Evolutionary conservation across 1,140 invertebrate genomes (phyloP).

Genomic region (Ruditapes philippinarum): DNA sequence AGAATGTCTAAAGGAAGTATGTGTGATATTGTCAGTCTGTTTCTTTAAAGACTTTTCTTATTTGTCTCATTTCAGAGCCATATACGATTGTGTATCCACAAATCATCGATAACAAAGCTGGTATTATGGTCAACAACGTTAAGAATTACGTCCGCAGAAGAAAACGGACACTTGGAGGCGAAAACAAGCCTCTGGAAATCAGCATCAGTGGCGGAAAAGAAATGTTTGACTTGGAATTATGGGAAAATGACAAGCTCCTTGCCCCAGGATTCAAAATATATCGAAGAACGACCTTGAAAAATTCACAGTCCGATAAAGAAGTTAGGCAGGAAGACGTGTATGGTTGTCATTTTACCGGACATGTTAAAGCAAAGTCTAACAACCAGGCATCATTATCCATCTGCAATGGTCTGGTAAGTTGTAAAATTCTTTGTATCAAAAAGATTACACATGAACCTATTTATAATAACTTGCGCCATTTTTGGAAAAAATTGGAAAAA

Average conservation of each 20-base stretch:
- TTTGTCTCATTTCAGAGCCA: slow-evolving; percentile 21
- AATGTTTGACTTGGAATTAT: slow-evolving; percentile 56
- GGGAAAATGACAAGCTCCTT: slow-evolving; percentile 60
- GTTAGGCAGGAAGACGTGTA: slow-evolving; percentile 42
- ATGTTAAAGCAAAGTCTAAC: slow-evolving; percentile 24
- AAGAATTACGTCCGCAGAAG: slow-evolving; percentile 42
- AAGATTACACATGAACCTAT: too few relatives aligned
- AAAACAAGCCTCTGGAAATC: slow-evolving; percentile 62
- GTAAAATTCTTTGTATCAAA: too few relatives aligned
- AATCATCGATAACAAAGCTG: slow-evolving; percentile 38
- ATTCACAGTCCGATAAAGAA: not conserved
- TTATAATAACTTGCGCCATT: too few relatives aligned
- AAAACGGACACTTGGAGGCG: slow-evolving; percentile 48
- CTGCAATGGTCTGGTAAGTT: slow-evolving; percentile 68
- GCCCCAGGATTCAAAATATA: slow-evolving; percentile 61
- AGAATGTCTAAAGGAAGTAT: too few relatives aligned
- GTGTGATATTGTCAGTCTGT: too few relatives aligned
- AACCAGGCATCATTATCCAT: slow-evolving; percentile 57
- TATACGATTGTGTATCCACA: slow-evolving; percentile 55
- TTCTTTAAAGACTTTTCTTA: too few relatives aligned
- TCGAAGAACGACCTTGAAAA: slow-evolving; percentile 46
- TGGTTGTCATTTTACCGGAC: slow-evolving; percentile 64
- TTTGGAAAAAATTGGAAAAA: too few relatives aligned
- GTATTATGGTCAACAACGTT: slow-evolving; percentile 58
- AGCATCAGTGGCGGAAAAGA: slow-evolving; percentile 39